phyloP scores from a whole-genome alignment of 2,113 vertebrate genomes.

The Salvelinus alpinus region DNA sequence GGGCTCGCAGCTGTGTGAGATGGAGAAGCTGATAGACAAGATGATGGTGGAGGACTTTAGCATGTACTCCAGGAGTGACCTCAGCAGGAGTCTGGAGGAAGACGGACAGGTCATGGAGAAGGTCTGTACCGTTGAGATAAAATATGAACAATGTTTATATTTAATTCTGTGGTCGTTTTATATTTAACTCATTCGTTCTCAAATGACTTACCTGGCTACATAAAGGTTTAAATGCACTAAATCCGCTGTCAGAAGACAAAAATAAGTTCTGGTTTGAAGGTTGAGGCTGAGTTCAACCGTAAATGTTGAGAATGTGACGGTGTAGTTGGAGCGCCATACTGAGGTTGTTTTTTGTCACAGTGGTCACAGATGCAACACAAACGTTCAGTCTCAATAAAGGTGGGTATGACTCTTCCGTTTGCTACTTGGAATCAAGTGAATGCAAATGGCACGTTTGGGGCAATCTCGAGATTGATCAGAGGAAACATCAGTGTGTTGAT shows the following conservation, averaged over 20 bases:
- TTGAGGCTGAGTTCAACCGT: too few species aligned
- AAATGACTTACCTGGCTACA: too few species aligned
- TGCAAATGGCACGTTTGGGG: too few species aligned
- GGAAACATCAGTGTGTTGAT: too few species aligned
- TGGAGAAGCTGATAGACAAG: slow-evolving; percentile 98
- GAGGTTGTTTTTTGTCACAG: neutral
- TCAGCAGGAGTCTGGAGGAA: slow-evolving; percentile 88
- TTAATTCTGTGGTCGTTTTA: too few species aligned
- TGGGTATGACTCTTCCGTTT: neutral
- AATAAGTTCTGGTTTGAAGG: too few species aligned
- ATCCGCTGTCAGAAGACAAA: too few species aligned
- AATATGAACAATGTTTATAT: too few species aligned
- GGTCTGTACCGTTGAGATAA: slow-evolving; percentile 69
- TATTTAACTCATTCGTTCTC: too few species aligned
- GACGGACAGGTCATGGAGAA: slow-evolving; percentile 91
- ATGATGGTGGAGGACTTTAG: slow-evolving; percentile 99
- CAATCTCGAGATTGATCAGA: too few species aligned
- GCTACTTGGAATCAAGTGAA: too few species aligned
- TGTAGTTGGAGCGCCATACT: neutral
- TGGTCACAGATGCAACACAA: neutral
- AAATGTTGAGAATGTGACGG: neutral
- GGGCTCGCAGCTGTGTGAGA: slow-evolving; percentile 97
- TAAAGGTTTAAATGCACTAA: too few species aligned
- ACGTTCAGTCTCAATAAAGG: neutral
- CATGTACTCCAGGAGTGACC: slow-evolving; percentile 87